Base-by-base conservation (phyloP, 1,140 invertebrate genomes). In the Trichonephila inaurata region DNA sequence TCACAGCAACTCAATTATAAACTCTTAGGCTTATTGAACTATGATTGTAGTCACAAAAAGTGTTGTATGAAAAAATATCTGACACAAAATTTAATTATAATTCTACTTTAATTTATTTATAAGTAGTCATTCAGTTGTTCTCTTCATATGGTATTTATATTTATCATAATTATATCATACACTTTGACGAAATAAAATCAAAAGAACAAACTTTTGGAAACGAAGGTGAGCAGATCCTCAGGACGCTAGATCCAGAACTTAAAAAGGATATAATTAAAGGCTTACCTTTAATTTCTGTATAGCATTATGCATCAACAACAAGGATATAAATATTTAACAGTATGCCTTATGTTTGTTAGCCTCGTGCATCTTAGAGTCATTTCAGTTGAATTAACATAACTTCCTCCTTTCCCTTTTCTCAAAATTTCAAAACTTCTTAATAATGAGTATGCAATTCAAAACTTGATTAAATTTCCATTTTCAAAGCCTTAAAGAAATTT, bases 181-280 rank as follows among this genome's bases (percentile, higher is more conserved):
- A 51, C 51, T 10, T 10, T 51, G 51, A 51, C 0, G 0, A 10
- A 51, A 51, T 51, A 51, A 51, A 51, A 51, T 77, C n/a, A 33
- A 91, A 10, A 91, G 19, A 88, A 91, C 89, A 82, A 82, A 91
- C 89, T 91, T 91, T 58, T 61, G 82, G 44, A 92, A 87, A 91
- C 19, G 62, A n/a, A 87, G 12, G 40, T 62, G 60, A 92, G 91
- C 91, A 92, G 91, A 92, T 92, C 91, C 91, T 61, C 44, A 92
- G 91, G 91, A 87, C 83, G 66, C 83, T 87, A 69, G 83, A 92
- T 72, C 82, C 40, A 72, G 72, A 91, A 77, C 18, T 44, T 85
- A 72, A 61, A 81, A 51, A 91, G 51, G 66, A 82, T 40, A 92
- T 62, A 66, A 91, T 62, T 33, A 85, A 72, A 40, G 87, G 33